Evolutionary conservation across 2,797 vertebrate genomes (phyloP), one percentile per base, ranked within the genome.

Genomic region (Squalus acanthias): DNA sequence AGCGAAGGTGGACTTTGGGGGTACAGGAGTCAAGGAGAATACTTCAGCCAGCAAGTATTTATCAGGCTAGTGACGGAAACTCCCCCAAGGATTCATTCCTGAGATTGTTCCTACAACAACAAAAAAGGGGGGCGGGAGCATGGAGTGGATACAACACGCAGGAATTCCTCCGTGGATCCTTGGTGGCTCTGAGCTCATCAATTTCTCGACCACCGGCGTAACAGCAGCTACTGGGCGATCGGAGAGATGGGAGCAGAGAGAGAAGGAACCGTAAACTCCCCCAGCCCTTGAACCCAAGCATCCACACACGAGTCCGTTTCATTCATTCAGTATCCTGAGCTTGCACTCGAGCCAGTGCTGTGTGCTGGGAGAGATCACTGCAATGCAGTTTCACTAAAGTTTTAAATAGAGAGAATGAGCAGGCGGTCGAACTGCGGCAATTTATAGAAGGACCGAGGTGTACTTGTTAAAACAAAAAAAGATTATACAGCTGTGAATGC

Each of bases 331-430:
- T 70, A 2, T 26, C 65, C 3, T 57, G 60, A 93, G 39, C 24
- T 5, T 39, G n/a, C 17, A 6, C 7, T 50, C 2, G 91, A 39
- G 39, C 0, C 50, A 15, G 39, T 57, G 10, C 46, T 10, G 24
- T 94, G 92, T 26, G 20, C 92, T 94, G 15, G 24, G 22, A 50
- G 46, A 26, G 65, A 50, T 57, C 10, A 53, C 69, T 74, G 69
- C 69, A 95, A 95, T 95, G 69, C 94, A 95, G 94, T 33, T 95
- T 95, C 69, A 72, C 13, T 74, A 95, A 39, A 95, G 46, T 95
- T 95, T 95, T 74, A 39, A 57, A 53, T 6, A n/a, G 33, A 2
- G 87, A 8, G 91, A 93, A 39, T 22, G 33, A 39, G 17, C 91
- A 67, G 60, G 15, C 60, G 4, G 24, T 67, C n/a, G 7, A 93